Evolutionary conservation across 2,888 invertebrate species (phyloP).

Genomic region (Brachycybe producta): DNA sequence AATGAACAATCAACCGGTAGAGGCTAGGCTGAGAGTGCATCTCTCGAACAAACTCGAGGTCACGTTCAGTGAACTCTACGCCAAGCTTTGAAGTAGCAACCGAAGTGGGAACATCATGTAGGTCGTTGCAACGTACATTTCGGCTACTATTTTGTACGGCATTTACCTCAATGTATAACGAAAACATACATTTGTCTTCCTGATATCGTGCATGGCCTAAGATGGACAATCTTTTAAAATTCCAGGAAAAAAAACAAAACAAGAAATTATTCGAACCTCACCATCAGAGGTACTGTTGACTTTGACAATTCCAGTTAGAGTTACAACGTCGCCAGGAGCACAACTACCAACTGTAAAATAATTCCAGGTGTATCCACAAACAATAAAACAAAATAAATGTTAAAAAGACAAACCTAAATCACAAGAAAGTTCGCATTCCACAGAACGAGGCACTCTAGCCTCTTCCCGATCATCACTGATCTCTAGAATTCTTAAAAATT

Average conservation of each 20-base stretch:
- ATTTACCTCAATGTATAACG: conserved; percentile 64
- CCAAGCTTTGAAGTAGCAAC: conserved; percentile 32
- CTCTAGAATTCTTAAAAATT: conserved; percentile 16
- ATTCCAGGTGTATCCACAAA: not conserved
- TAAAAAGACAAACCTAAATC: conserved; percentile 42
- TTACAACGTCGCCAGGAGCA: conserved; percentile 76
- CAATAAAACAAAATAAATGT: no score
- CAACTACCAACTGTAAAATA: conserved; percentile 52
- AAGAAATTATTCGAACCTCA: no score
- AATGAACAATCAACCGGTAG: conserved; percentile 71
- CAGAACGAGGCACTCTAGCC: conserved; percentile 58
- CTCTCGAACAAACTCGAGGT: conserved; percentile 55
- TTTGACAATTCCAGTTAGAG: conserved; percentile 74
- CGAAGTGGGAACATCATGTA: not conserved
- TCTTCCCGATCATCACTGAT: conserved; percentile 27
- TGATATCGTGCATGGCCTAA: conserved; percentile 11
- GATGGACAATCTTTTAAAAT: not conserved
- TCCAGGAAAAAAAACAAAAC: no score
- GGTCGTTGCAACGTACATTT: conserved; percentile 27
- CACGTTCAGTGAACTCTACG: conserved; percentile 54
- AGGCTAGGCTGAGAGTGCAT: conserved; percentile 57
- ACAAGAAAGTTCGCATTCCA: conserved; percentile 72
- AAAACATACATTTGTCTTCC: conserved; percentile 38
- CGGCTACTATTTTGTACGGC: conserved; percentile 59
- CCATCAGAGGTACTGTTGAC: conserved; percentile 33